Evolutionary conservation across 1,140 invertebrate genomes (phyloP).

Genomic region (Drosophila mauritiana): DNA sequence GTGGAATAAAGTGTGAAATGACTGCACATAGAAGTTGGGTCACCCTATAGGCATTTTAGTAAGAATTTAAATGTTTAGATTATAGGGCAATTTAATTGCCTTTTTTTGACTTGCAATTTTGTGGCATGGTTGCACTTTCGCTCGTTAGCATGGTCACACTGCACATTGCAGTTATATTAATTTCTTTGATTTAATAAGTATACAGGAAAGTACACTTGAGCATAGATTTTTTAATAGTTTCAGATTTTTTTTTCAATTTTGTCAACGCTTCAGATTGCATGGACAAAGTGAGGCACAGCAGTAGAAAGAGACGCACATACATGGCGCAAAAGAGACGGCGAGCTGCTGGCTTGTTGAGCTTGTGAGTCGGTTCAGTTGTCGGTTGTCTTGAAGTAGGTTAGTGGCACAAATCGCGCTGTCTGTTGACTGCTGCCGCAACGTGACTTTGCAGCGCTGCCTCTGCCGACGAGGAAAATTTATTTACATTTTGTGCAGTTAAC

Average conservation of each 20-base stretch:
- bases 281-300: slow-evolving; percentile 46
- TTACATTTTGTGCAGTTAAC: slow-evolving; percentile 67
- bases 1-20: background rate
- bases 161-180: background rate
- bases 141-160: background rate
- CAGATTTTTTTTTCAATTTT: slow-evolving; percentile 13
- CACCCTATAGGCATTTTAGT: background rate
- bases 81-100: background rate
- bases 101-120: background rate
- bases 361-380: slow-evolving; percentile 26
- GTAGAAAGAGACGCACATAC: slow-evolving; percentile 2
- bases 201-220: too few relatives aligned
- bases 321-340: background rate
- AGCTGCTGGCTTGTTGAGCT: slow-evolving; percentile 14
- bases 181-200: background rate
- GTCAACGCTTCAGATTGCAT: slow-evolving; percentile 71
- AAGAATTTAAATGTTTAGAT: background rate
- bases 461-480: slow-evolving; percentile 62
- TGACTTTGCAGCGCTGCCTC: slow-evolving; percentile 49
- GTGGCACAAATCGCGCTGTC: slow-evolving; percentile 64
- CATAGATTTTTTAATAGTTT: too few relatives aligned
- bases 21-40: background rate
- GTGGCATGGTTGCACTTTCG: background rate
- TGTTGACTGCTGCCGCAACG: slow-evolving; percentile 50
- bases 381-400: slow-evolving; percentile 74